Evolutionary conservation across 1,140 invertebrate species (phyloP).

Genomic region (Adoxophyes honmai): DNA sequence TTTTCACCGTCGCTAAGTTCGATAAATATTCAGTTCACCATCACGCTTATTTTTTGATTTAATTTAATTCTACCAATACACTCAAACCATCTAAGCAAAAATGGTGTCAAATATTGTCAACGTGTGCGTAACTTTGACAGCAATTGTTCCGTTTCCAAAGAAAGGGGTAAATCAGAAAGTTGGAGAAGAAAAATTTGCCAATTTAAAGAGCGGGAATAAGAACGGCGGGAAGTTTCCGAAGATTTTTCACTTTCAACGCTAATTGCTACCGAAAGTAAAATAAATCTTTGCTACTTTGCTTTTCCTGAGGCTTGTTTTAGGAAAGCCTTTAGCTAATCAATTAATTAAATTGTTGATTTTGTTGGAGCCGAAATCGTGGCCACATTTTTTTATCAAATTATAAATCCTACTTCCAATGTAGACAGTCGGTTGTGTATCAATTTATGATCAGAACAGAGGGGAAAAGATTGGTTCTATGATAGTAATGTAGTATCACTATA

Average conservation of each 20-base stretch:
- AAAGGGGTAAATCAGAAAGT: slow-evolving; percentile 74
- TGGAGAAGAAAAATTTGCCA: slow-evolving; percentile 70
- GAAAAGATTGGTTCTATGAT: slow-evolving; percentile 27
- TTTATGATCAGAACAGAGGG: slow-evolving; percentile 17
- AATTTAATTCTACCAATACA: too few species aligned
- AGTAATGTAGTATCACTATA: slow-evolving; percentile 50
- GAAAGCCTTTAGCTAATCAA: slow-evolving; percentile 50
- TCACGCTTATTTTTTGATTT: too few species aligned
- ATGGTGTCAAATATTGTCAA: slow-evolving; percentile 10
- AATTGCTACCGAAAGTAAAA: slow-evolving; percentile 70
- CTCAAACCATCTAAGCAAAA: too few species aligned
- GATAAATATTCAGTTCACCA: too few species aligned
- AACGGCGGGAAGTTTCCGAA: slow-evolving; percentile 49
- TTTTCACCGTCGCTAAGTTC: too few species aligned
- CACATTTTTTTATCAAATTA: neutral
- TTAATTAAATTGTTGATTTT: slow-evolving; percentile 57
- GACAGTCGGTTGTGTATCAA: neutral
- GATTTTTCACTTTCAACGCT: slow-evolving; percentile 75
- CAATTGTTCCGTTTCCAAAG: slow-evolving; percentile 62
- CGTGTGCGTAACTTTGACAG: slow-evolving; percentile 25
- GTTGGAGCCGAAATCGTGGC: slow-evolving; percentile 18
- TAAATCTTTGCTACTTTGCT: slow-evolving; percentile 60
- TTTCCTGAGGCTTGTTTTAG: slow-evolving; percentile 45
- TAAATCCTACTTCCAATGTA: neutral
- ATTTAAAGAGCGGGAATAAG: slow-evolving; percentile 67